phyloP scores from a whole-genome alignment of 2,888 invertebrate species.

The Drosophila anceps region DNA sequence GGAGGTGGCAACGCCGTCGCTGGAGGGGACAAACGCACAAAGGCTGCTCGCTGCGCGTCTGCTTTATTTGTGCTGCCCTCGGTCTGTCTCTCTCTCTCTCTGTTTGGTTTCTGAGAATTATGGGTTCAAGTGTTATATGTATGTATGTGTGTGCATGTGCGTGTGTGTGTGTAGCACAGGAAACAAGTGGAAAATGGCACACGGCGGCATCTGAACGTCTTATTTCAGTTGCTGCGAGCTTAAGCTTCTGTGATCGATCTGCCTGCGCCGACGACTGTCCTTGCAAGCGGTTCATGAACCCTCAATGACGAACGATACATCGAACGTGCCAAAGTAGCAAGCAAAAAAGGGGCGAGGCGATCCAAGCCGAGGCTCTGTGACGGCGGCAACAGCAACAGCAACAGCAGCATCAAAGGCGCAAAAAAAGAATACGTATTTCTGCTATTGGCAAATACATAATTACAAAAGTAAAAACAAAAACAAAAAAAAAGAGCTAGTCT shows the following conservation, averaged over 20 bases:
- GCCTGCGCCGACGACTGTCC: conserved; percentile 58
- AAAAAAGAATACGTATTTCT: conserved; percentile 41
- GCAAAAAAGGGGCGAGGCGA: conserved; percentile 31
- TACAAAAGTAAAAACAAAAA: conserved; percentile 10
- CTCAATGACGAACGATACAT: conserved; percentile 61
- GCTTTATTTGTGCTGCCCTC: conserved; percentile 29
- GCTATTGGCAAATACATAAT: conserved; percentile 37
- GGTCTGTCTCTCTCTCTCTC: conserved; percentile 8
- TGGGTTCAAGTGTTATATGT: conserved; percentile 68
- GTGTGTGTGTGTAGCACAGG: conserved; percentile 26
- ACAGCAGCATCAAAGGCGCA: conserved; percentile 32
- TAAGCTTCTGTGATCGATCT: conserved; percentile 69
- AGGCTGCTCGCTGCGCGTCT: conserved; percentile 34
- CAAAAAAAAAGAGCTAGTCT: background rate
- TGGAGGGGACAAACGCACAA: conserved; percentile 6
- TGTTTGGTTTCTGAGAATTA: conserved; percentile 64
- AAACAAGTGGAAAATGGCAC: conserved; percentile 71
- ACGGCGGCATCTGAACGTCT: conserved; percentile 50
- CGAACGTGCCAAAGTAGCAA: conserved; percentile 67
- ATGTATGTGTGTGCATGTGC: background rate
- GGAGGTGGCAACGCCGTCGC: conserved; percentile 34
- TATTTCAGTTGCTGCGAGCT: conserved; percentile 55
- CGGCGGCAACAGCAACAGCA: background rate
- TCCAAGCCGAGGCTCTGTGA: conserved; percentile 14
- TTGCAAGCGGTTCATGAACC: conserved; percentile 78